Evolutionary conservation across 2,797 vertebrate species (phyloP).

Genomic region (Schizothorax lantsangensis): DNA sequence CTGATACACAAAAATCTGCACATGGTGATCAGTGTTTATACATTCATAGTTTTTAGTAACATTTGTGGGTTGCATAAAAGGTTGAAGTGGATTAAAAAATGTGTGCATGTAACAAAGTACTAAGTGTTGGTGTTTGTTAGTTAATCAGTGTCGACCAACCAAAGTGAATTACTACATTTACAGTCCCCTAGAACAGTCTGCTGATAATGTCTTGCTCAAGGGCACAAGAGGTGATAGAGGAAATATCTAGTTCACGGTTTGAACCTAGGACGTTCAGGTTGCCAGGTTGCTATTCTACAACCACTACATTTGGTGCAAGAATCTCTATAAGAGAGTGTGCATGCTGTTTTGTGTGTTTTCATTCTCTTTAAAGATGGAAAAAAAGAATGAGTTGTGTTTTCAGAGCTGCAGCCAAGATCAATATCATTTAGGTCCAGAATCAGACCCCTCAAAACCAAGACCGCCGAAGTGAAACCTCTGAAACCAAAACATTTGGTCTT

Average conservation of each 20-base stretch:
- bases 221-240: conserved; percentile 30
- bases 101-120: conserved; percentile 31
- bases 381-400: conserved; percentile 10
- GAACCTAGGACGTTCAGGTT: conserved; percentile 30
- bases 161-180: conserved; percentile 34
- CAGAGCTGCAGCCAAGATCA: conserved; percentile 35
- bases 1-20: conserved; percentile 23
- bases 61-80: conserved; percentile 30
- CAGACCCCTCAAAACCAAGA: conserved; percentile 5
- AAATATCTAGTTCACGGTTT: conserved; percentile 16
- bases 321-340: conserved; percentile 39
- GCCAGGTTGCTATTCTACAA: conserved; percentile 33
- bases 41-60: conserved; percentile 24
- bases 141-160: background rate
- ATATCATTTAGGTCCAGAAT: background rate
- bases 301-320: conserved; percentile 40
- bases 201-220: conserved; percentile 33
- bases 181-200: conserved; percentile 21
- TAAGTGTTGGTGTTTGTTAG: conserved; percentile 18
- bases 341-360: conserved; percentile 32
- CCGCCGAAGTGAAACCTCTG: background rate
- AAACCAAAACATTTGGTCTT: conserved; percentile 3
- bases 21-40: conserved; percentile 34
- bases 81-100: conserved; percentile 29
- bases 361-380: conserved; percentile 4